Conservation (phyloP, 2,797 vertebrate genomes). For the Malurus leucopterus region DNA sequence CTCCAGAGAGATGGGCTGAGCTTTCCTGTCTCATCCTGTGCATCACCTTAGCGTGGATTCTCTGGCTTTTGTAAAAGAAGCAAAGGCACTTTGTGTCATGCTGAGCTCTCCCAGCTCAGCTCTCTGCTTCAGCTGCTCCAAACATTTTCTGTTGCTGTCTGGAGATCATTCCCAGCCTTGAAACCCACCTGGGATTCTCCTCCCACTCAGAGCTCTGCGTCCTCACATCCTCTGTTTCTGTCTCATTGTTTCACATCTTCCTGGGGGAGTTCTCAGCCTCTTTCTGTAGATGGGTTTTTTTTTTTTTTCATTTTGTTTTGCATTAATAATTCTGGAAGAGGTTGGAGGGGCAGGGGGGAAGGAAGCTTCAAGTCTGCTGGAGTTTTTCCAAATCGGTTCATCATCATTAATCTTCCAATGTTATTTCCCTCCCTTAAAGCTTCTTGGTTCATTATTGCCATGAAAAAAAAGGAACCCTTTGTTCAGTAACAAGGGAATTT, state of each 20-base stretch:
- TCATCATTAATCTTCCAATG: slow-evolving; percentile 22
- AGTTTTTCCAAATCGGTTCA: slow-evolving; percentile 21
- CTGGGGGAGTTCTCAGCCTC: slow-evolving; percentile 29
- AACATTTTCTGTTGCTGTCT: neutral
- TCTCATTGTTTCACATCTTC: slow-evolving; percentile 25
- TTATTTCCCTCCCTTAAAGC: slow-evolving; percentile 30
- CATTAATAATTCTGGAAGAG: slow-evolving; percentile 20
- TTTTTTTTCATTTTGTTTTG: neutral
- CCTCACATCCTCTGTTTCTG: slow-evolving; percentile 1
- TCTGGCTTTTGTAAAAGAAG: neutral
- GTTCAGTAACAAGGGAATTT: slow-evolving; percentile 37
- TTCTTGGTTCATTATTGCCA: slow-evolving; percentile 27
- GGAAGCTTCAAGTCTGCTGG: slow-evolving; percentile 14
- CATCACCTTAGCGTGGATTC: neutral
- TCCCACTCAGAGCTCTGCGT: neutral
- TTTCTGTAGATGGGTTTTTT: neutral
- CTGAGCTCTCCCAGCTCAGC: neutral
- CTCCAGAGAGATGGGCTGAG: neutral
- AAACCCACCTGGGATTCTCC: slow-evolving; percentile 14
- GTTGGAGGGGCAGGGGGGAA: neutral
- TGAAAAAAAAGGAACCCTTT: slow-evolving; percentile 20
- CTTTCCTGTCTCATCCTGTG: neutral
- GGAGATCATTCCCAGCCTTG: neutral
- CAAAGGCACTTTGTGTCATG: neutral
- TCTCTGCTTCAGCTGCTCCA: neutral